Conservation (phyloP, 2,113 vertebrate genomes). For the Ovibos moschatus region DNA sequence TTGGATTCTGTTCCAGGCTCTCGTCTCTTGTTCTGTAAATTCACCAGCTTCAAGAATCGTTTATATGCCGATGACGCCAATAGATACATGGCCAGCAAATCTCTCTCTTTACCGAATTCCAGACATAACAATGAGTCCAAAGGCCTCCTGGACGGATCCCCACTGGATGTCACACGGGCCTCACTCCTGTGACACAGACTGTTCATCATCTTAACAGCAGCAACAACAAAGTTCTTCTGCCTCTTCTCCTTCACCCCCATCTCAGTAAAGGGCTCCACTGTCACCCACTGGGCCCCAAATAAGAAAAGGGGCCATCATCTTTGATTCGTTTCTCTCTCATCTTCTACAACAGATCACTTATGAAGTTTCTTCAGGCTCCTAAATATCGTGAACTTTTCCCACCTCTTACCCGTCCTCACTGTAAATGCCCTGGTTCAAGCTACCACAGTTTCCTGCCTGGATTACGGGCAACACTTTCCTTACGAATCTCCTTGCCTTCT, state of each 20-base stretch:
- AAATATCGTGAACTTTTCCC: neutral
- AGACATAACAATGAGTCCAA: neutral
- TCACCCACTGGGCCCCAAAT: neutral
- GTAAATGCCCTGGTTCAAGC: neutral
- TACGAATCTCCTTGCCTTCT: neutral
- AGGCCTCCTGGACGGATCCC: neutral
- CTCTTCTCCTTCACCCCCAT: neutral
- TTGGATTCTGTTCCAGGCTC: neutral
- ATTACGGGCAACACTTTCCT: neutral
- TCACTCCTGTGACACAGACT: neutral
- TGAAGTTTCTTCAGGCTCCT: neutral
- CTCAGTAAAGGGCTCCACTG: neutral
- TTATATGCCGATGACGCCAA: neutral
- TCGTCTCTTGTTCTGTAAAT: neutral
- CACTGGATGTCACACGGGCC: neutral
- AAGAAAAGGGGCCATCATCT: neutral
- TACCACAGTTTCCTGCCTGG: neutral
- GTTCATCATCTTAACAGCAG: neutral
- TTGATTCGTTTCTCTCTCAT: neutral
- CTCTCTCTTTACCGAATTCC: neutral
- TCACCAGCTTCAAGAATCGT: neutral
- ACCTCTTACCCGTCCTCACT: neutral
- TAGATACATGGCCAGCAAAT: neutral
- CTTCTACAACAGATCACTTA: neutral
- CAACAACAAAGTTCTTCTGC: neutral